Base-by-base conservation (phyloP, 30 jellyfish, hydroid and myxozoan species). In the Sanderia malayensis region DNA sequence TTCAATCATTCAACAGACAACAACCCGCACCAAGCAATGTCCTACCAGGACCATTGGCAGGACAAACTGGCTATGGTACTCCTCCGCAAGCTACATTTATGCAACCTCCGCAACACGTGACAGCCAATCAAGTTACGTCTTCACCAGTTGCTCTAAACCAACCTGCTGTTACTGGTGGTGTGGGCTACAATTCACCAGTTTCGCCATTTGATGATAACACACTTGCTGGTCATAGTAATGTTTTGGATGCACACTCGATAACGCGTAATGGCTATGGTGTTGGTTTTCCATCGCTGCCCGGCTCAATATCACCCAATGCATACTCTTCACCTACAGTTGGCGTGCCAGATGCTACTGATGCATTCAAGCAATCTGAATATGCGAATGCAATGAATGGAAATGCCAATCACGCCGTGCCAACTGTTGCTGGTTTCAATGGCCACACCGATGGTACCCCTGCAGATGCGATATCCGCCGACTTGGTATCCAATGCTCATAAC, bases 11-110 rank as follows among this genome's bases (percentile, higher is more conserved):
- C 22, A 71, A 15, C 19, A 10, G 21, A 23, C 83, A 58, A 15
- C 71, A 3, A 26, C 71, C 59, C 9, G 60, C 31, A 2, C 3
- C 23, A 10, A 29, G 21, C 44, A 49, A 31, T 23, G 72, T 71
- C 72, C n/a, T 73, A 58, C 76, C 74, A 4, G 86, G 76, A 1
- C 76, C 86, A 59, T 44, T 58, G 0, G 86, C 86, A 20, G 70
- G 58, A 31, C 73, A 47, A 27, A 65, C 88, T 1, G 88, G 80
- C 21, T 45, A 41, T 22, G 88, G 88, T 9, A 0, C 52, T 7
- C 88, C 65, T 3, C 32, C 26, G 41, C 27, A 15, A 24, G 64
- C 28, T 2, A 13, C 53, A n/a, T n/a, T n/a, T n/a, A n/a, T n/a
- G n/a, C n/a, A n/a, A n/a, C n/a, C n/a, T n/a, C n/a, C n/a, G n/a